Percentiles rank a stretch among this genome's conserved stretches.
Conservation (phyloP, 2,113 vertebrate genomes). For the Saguinus midas region DNA sequence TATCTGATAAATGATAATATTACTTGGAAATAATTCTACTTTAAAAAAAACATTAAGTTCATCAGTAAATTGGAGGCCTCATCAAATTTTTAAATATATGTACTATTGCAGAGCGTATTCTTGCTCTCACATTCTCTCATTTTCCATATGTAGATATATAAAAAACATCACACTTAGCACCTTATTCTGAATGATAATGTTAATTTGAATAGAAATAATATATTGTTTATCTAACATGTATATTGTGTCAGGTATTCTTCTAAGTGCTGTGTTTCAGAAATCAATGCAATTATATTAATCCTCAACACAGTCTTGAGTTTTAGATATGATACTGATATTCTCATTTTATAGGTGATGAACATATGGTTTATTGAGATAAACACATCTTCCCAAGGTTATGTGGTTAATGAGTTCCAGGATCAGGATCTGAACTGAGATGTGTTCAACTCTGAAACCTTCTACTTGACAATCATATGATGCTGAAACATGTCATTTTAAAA, state of each 20-base stretch:
- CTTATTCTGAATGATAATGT: neutral
- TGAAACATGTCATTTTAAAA: neutral
- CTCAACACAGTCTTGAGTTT: neutral
- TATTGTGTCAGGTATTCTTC: neutral
- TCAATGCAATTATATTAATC: neutral
- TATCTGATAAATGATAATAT: neutral
- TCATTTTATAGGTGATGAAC: neutral
- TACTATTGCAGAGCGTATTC: neutral
- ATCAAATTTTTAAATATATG: neutral
- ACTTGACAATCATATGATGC: neutral
- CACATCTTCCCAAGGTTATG: neutral
- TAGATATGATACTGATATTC: neutral
- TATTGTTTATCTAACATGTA: neutral
- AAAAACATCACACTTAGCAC: neutral
- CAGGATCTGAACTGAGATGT: neutral
- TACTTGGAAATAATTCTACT: neutral
- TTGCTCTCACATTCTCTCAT: neutral
- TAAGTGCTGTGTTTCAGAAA: neutral
- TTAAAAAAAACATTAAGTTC: neutral
- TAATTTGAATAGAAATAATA: neutral
- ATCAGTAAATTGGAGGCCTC: neutral
- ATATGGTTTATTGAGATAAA: neutral
- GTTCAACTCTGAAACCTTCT: neutral
- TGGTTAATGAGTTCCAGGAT: neutral
- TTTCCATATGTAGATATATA: neutral